Evolutionary conservation across 2,113 vertebrate species (phyloP), one percentile per base, ranked within the genome.

Genomic region (Jaculus jaculus): DNA sequence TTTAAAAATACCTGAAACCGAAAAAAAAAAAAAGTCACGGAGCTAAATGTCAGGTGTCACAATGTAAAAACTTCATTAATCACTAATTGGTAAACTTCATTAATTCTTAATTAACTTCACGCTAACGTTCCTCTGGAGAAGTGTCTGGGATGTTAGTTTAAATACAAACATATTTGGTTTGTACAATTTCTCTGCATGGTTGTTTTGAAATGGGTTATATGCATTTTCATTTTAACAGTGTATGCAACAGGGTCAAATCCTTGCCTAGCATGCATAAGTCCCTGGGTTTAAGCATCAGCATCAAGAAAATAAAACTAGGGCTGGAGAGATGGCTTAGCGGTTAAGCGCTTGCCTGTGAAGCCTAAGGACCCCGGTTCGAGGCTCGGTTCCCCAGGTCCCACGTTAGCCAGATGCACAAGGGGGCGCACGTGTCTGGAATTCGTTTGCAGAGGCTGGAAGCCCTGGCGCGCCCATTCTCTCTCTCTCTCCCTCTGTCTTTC

Each of bases 1-100:
- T 94, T 87, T 85, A 96, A 87, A 94, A 87, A 42, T 58, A 77
- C 80, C 86, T 95, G 54, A 37, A 89, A 90, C 34, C 24, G 90
- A 68, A 72, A 85, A 85, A 54, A 54, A 7, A 54, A 85, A 85
- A 54, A 54, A 7, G 13, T 87, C 87, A 58, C 71, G 39, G 61
- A 84, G 77, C n/a, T 92, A 94, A 93, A 94, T 89, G n/a, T 89
- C 90, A 94, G 68, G 26, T 84, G 63, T 96, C 86, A 89, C 68
- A 93, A 16, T 89, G 69, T 73, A 54, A 93, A 63, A 80, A 12
- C 68, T 83, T 79, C 90, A 93, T 97, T 93, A 95, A 95, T 92
- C 91, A 79, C 78, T 85, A 87, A 90, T 94, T 92, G 79, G 89
- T 68, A 92, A 91, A 91, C 83, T 21, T 92, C 37, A 90, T 89